Evolutionary conservation across 2,888 invertebrate species (phyloP), one percentile per base, ranked within the genome.

Genomic region (Tricholauxania praeusta): DNA sequence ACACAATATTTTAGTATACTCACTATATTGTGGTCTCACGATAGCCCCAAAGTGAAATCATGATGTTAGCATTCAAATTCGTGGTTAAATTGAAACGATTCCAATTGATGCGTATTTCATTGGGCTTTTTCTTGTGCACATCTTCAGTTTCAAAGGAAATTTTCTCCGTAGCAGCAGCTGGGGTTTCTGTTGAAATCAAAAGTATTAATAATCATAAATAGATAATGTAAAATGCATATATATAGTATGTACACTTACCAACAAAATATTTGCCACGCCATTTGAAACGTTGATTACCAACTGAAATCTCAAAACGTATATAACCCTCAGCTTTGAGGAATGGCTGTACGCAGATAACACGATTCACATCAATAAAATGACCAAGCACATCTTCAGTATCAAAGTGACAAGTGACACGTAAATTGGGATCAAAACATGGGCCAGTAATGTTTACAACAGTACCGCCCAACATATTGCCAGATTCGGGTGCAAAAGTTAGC

Each of bases 391-490:
- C 91, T 77, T 93, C 92, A 0, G 92, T 94, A 82, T 96, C 96
- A 82, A 96, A 96, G 78, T 94, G 92, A 82, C 96, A 97, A 69
- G 91, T 92, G 64, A 98, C 92, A 78, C 93, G 91, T 80, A 94
- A 93, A 1, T 89, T 89, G 0, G 91, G 91, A 78, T 92, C 90
- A 84, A 98, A 96, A 85, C 99, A 99, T 3, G 98, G 97, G 0
- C 98, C 99, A 0, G 98, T 97, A 73, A 99, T 95, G 84, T 98
- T 98, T 53, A 99, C 96, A 70, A 98, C 92, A 0, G 96, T 96
- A 2, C 99, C 99, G 4, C 99, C 99, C 78, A 98, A 89, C 98
- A 99, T 98, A 85, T 96, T 97, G 6, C 97, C 98, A 83, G 96
- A 96, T 86, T 98, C 97, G 0, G 98, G 98, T 0, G 97, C 96